phyloP scores from a whole-genome alignment of 2,797 vertebrate species.

The Argentina silus region DNA sequence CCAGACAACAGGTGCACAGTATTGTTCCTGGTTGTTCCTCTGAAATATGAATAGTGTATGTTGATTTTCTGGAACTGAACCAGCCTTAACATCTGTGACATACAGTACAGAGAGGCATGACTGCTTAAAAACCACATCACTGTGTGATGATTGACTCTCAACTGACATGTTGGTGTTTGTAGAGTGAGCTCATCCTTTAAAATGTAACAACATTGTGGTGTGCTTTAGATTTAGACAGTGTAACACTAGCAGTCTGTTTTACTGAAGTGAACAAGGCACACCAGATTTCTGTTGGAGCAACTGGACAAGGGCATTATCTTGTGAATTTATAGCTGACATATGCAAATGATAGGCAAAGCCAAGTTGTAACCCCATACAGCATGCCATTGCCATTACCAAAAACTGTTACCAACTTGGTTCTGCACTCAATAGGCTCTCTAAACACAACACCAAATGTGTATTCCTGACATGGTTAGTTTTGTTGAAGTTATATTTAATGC shows the following conservation, averaged over 20 bases:
- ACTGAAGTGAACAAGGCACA: constrained; percentile 18
- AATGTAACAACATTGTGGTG: neutral
- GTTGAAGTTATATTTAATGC: neutral
- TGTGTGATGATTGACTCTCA: neutral
- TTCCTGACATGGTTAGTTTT: too few species aligned
- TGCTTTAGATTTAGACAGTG: neutral
- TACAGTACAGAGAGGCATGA: neutral
- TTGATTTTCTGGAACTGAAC: constrained; percentile 30
- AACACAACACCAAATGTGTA: too few species aligned
- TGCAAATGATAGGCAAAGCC: constrained; percentile 70
- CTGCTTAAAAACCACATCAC: neutral
- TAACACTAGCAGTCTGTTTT: neutral
- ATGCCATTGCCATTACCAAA: neutral
- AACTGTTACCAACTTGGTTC: too few species aligned
- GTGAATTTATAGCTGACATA: constrained; percentile 53
- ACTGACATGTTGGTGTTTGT: neutral
- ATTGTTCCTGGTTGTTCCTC: neutral
- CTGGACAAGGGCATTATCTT: constrained; percentile 21
- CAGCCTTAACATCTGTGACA: neutral
- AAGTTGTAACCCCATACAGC: constrained; percentile 7
- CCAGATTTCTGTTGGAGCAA: constrained; percentile 22
- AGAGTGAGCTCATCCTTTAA: neutral
- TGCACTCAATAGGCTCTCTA: too few species aligned
- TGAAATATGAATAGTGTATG: neutral
- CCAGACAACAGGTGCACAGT: constrained; percentile 9